phyloP scores from a whole-genome alignment of 2,113 vertebrate genomes.

The Sapajus apella region DNA sequence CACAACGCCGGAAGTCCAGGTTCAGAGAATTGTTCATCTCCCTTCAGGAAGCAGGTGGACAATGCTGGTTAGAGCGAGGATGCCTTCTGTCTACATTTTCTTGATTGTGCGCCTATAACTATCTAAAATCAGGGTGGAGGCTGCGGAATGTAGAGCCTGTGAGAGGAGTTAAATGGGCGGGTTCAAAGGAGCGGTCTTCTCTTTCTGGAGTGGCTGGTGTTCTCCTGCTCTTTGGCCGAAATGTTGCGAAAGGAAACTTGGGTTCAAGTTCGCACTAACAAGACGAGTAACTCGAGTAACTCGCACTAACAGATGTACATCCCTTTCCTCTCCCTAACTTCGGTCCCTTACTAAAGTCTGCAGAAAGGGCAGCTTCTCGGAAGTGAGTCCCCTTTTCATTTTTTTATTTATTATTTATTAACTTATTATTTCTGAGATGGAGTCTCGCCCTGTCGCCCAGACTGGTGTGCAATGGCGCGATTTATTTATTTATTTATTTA shows the following conservation, averaged over 20 bases:
- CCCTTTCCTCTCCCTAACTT: not conserved
- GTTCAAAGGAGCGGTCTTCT: not conserved
- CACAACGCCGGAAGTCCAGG: not conserved
- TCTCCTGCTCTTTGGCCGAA: not conserved
- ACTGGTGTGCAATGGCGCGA: too few relatives aligned
- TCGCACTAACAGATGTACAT: too few relatives aligned
- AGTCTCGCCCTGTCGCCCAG: too few relatives aligned
- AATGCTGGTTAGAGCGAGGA: fast-evolving
- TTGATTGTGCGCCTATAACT: fast-evolving
- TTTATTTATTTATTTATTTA: too few relatives aligned
- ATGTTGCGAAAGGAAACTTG: not conserved
- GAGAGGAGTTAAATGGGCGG: too few relatives aligned
- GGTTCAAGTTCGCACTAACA: not conserved
- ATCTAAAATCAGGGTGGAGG: not conserved
- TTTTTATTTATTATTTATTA: too few relatives aligned
- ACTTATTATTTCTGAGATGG: too few relatives aligned
- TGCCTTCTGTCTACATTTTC: not conserved
- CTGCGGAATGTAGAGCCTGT: fast-evolving
- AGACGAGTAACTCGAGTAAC: too few relatives aligned
- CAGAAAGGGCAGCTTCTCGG: not conserved
- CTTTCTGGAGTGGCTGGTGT: not conserved
- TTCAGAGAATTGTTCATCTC: too few relatives aligned
- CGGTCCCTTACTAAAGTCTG: too few relatives aligned
- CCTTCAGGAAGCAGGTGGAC: not conserved
- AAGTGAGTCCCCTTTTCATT: not conserved